Evolutionary conservation across 2,113 vertebrate genomes (phyloP), one percentile per base, ranked within the genome.

Genomic region (Oenanthe melanoleuca): DNA sequence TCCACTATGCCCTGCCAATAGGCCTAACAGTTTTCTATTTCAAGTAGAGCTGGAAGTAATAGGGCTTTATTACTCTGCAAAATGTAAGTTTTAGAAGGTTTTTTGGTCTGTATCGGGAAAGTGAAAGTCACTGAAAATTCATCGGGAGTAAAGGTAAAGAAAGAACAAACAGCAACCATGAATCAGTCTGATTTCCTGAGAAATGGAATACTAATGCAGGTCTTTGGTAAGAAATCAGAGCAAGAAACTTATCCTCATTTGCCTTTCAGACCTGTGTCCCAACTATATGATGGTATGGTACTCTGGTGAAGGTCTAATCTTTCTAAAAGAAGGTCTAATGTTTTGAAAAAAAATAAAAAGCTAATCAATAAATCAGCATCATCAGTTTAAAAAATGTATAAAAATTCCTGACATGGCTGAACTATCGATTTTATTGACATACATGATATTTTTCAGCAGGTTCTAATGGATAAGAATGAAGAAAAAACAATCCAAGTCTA

Each of bases 1-100:
- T 72, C 49, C 37, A 84, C 28, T 73, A 37, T 67, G 91, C 74
- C 34, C 65, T 91, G 92, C 90, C 92, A 96, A 69, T 6, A 63
- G 75, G 53, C 23, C 31, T 84, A 93, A 95, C 23, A 47, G 63
- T 83, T 85, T 88, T 87, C 80, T 73, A 82, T 93, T 94, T 93
- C 75, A 92, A 93, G 92, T 56, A 74, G 45, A 93, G 66, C 33
- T 94, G 86, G 52, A 92, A 93, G 77, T 88, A 93, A 86, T 8
- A 88, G 18, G 71, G 56, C 52, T 88, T 92, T 33, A 86, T 67
- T 50, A 88, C n/a, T 34, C 75, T 13, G 34, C 31, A 80, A 85
- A 97, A 96, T 44, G 67, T n/a, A 77, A 80, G 72, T 70, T 92
- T 86, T 34, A 71, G 14, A 91, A 94, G 64, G 72, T 69, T 80